Percentiles rank a stretch among this genome's conserved stretches.
These are phyloP conservation scores for Schizopygopsis pylzovi DNA, from an alignment of 2,797 vertebrate genomes.

Conservation along the genomic window DNA sequence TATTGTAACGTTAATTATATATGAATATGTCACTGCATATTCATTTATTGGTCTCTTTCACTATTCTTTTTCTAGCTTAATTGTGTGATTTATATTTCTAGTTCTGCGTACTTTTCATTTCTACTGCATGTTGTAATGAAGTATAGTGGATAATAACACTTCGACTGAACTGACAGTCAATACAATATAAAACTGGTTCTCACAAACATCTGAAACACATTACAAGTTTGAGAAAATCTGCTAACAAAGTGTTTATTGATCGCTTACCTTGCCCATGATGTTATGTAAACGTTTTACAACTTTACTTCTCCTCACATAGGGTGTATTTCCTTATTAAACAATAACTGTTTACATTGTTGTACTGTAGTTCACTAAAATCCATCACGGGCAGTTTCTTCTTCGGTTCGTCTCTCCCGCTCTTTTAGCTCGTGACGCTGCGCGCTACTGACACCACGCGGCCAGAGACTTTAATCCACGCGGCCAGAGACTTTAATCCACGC, in stretches of 20 bases:
- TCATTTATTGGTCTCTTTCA: background rate
- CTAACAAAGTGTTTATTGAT: too few relatives aligned
- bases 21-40: background rate
- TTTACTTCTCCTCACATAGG: background rate
- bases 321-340: background rate
- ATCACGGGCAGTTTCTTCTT: conserved; percentile 10
- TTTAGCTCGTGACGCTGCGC: background rate
- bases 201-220: background rate
- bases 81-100: background rate
- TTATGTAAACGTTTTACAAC: background rate
- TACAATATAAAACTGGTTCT: background rate
- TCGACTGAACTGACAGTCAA: background rate
- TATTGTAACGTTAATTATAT: too few relatives aligned
- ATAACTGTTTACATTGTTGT: background rate
- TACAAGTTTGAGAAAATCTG: background rate
- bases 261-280: conserved; percentile 58
- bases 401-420: conserved; percentile 19
- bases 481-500: too few relatives aligned
- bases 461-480: background rate
- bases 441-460: conserved; percentile 10
- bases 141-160: background rate
- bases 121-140: background rate
- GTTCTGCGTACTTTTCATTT: background rate
- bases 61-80: background rate
- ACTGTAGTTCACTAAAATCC: background rate